Conservation (phyloP, 2,113 vertebrate genomes). For the Pelecanoides urinatrix region DNA sequence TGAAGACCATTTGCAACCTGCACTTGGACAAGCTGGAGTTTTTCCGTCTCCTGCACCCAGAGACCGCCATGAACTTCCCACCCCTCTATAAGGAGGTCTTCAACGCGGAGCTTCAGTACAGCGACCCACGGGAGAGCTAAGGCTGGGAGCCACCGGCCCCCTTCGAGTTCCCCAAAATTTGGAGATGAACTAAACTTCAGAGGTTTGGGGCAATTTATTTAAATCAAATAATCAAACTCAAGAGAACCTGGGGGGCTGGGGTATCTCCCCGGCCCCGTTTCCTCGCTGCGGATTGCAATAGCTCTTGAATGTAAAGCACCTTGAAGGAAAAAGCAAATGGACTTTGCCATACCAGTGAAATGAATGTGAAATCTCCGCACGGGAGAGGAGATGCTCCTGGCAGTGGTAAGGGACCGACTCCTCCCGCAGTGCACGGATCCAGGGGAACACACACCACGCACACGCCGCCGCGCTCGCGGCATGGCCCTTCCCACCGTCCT, state of each 20-base stretch:
- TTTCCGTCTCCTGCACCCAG: slow-evolving; percentile 87
- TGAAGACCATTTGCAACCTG: slow-evolving; percentile 91
- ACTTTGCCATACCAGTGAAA: slow-evolving; percentile 57
- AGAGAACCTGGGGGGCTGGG: neutral
- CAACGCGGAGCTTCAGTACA: slow-evolving; percentile 84
- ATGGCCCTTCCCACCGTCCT: neutral
- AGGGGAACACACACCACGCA: neutral
- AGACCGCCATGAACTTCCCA: slow-evolving; percentile 85
- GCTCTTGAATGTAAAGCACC: slow-evolving; percentile 72
- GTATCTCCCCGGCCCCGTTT: neutral
- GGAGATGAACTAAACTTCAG: neutral
- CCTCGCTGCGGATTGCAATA: slow-evolving; percentile 47
- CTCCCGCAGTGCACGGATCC: neutral
- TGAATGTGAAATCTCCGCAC: slow-evolving; percentile 66
- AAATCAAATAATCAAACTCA: slow-evolving; percentile 28
- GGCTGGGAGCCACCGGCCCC: neutral
- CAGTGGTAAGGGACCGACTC: neutral
- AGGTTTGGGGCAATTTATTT: slow-evolving; percentile 13
- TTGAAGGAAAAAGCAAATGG: slow-evolving; percentile 50
- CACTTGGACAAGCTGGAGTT: slow-evolving; percentile 92
- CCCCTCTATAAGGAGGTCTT: slow-evolving; percentile 90
- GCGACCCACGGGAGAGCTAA: slow-evolving; percentile 84
- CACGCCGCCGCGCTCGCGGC: rapidly evolving
- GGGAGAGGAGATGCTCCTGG: slow-evolving; percentile 16
- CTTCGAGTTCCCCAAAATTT: neutral